Conservation (phyloP, 23 tunicate species). For the Trididemnum miniatum region DNA sequence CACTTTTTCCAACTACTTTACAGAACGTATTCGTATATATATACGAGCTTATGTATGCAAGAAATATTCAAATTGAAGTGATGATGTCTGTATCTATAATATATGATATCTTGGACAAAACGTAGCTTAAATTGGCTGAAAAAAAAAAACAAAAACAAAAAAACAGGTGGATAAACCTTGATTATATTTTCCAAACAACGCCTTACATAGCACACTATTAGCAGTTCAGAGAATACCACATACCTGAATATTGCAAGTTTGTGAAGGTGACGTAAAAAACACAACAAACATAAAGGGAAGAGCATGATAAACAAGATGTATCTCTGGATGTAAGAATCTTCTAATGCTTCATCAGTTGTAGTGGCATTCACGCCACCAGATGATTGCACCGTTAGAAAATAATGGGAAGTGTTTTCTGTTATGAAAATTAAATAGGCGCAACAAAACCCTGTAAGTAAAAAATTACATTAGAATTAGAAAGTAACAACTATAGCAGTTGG, state of each 20-base stretch:
- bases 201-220: too few species aligned
- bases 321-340: slow-evolving; percentile 29
- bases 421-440: slow-evolving; percentile 97
- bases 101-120: too few species aligned
- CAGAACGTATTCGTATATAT: too few species aligned
- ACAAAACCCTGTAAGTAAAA: slow-evolving; percentile 61
- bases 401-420: slow-evolving; percentile 88
- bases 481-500: background rate
- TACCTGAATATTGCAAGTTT: slow-evolving; percentile 94
- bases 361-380: background rate
- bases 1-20: too few species aligned
- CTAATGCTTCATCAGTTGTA: background rate
- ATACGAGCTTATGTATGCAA: too few species aligned
- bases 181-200: too few species aligned
- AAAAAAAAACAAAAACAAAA: too few species aligned
- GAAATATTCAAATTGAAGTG: too few species aligned
- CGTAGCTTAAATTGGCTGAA: too few species aligned
- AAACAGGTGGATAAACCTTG: too few species aligned
- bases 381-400: slow-evolving; percentile 11
- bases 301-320: slow-evolving; percentile 49
- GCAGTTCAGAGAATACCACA: background rate
- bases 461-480: background rate
- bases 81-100: too few species aligned
- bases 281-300: slow-evolving; percentile 75
- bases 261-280: slow-evolving; percentile 85